phyloP scores from a whole-genome alignment of 1,140 invertebrate species.

The Sogatella furcifera region DNA sequence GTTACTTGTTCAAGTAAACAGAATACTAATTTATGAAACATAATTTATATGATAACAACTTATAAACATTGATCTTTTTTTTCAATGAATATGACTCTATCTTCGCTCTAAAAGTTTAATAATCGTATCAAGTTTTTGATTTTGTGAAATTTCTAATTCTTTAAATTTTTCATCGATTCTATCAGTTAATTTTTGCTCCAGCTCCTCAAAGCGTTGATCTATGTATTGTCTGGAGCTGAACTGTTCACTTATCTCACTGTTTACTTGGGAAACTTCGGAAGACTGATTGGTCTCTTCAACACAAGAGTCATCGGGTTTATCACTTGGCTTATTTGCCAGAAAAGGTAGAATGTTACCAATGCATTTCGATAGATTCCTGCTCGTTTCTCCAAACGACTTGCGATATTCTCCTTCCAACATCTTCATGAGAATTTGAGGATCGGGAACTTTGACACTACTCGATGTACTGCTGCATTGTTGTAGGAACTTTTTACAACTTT shows the following conservation, averaged over 20 bases:
- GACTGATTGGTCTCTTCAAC: not conserved
- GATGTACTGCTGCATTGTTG: not conserved
- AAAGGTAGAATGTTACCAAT: not conserved
- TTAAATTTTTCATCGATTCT: slow-evolving; percentile 5
- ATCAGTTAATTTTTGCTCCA: not conserved
- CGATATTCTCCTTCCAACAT: slow-evolving; percentile 7
- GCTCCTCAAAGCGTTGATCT: not conserved
- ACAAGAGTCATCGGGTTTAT: not conserved
- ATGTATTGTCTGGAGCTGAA: slow-evolving; percentile 3
- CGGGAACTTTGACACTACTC: not conserved
- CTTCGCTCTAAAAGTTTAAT: not conserved
- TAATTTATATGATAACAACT: too few species aligned
- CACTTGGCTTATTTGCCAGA: not conserved
- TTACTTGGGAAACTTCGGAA: not conserved
- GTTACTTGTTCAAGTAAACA: too few species aligned
- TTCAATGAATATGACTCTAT: not conserved
- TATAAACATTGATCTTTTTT: too few species aligned
- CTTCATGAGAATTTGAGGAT: slow-evolving; percentile 10
- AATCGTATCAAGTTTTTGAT: slow-evolving; percentile 7
- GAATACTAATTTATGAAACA: too few species aligned
- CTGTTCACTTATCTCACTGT: not conserved
- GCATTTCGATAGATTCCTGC: slow-evolving; percentile 9
- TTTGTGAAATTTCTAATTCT: slow-evolving; percentile 4
- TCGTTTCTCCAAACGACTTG: not conserved
- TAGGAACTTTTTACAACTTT: slow-evolving; percentile 10